Conservation (phyloP, 1,140 invertebrate species). For the Drosophila elegans region DNA sequence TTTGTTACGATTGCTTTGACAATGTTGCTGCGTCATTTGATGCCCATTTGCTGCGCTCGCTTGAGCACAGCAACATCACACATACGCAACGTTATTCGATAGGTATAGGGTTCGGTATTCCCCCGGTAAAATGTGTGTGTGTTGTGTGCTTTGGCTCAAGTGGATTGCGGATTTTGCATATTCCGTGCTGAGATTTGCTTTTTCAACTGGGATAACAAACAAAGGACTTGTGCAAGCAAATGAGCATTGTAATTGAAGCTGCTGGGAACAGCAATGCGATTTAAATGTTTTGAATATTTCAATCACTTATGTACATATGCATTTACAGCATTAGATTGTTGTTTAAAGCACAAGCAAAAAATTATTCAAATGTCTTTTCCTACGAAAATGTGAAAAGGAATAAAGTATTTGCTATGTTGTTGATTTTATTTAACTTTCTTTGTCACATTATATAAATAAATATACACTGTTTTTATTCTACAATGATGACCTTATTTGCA, state of each 20-base stretch:
- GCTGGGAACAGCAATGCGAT: background rate
- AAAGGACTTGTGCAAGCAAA: slow-evolving; percentile 43
- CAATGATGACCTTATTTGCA: too few relatives aligned
- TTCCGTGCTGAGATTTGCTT: slow-evolving; percentile 47
- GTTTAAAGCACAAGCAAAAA: background rate
- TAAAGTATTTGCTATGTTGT: too few relatives aligned
- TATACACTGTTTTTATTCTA: too few relatives aligned
- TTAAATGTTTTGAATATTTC: background rate
- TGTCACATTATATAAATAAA: too few relatives aligned
- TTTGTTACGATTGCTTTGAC: slow-evolving; percentile 82
- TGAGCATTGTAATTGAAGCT: slow-evolving; percentile 38
- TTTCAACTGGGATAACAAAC: slow-evolving; percentile 44
- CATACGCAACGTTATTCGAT: slow-evolving; percentile 37
- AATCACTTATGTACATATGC: background rate
- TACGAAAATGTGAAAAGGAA: too few relatives aligned
- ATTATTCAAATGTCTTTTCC: background rate
- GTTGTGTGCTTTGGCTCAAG: slow-evolving; percentile 38
- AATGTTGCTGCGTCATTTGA: slow-evolving; percentile 80
- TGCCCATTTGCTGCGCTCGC: slow-evolving; percentile 68
- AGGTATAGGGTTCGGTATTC: slow-evolving; percentile 9
- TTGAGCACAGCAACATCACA: slow-evolving; percentile 26
- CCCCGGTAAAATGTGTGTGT: slow-evolving; percentile 4
- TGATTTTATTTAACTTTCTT: too few relatives aligned
- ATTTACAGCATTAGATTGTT: background rate
- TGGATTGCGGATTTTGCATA: slow-evolving; percentile 49